Base-by-base conservation (phyloP, 2,797 vertebrate species). In the Tragelaphus eurycerus region DNA sequence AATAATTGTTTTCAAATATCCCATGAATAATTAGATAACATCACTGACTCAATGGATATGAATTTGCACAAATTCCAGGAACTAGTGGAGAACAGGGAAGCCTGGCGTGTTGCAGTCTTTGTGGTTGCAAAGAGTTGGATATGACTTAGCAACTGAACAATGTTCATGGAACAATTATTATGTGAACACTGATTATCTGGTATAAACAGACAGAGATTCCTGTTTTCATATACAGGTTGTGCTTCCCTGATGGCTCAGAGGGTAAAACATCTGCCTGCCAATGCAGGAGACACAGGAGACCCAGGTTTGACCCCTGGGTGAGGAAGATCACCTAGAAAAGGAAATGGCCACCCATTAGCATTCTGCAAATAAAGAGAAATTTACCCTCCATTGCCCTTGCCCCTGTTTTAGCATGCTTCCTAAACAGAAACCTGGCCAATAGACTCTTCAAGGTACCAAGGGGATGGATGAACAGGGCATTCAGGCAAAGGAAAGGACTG, bases 1-100 rank as follows among this genome's bases (percentile, higher is more conserved):
- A 55, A 34, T 90, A 86, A 27, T 46, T 96, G 86, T 57, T 62
- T 95, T 89, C 21, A 88, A 91, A 91, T 88, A 91, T 95, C 55
- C 6, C 78, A 50, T 90, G 67, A 95, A 76, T 76, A 74, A 43
- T 46, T 14, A 46, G 12, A 74, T 13, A 43, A 38, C 71, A 74
- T 74, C 23, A 46, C 21, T 74, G 71, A 74, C 71, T 46, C 23
- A 43, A 4, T 15, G 38, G 21, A 15, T 12, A 74, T 74, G 38
- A 14, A 15, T 43, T 43, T 74, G 6, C 1, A 1, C 71, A 74
- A 74, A 74, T 23, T 46, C 11, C 71, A 74, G 23, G 23, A 74
- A 43, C 21, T 46, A 43, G 6, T 46, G 12, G 23, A 46, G 71
- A 23, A 74, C 14, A 74, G 6, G 71, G 71, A 74, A 27, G 38